Conservation (phyloP, 2,113 vertebrate genomes). For the Bostrychus sinensis region DNA sequence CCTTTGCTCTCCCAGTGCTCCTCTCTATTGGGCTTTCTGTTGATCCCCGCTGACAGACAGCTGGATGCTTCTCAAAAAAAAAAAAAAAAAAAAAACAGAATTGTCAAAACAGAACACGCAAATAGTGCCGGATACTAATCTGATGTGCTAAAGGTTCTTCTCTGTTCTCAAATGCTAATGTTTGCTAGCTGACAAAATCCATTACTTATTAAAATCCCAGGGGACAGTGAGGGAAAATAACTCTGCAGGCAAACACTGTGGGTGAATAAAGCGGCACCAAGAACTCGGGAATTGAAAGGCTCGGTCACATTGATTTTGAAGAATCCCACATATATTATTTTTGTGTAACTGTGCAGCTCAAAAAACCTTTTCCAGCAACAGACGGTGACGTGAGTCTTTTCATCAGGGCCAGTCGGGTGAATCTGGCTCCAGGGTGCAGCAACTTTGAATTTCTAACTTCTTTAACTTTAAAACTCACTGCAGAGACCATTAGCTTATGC, state of each 20-base stretch:
- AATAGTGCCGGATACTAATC: slow-evolving; percentile 10
- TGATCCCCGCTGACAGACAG: slow-evolving; percentile 26
- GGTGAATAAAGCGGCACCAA: slow-evolving; percentile 1
- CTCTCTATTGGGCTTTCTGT: background rate
- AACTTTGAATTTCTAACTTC: slow-evolving; percentile 19
- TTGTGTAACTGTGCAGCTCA: background rate
- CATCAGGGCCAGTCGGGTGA: background rate
- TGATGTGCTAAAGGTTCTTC: background rate
- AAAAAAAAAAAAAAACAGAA: slow-evolving; percentile 13
- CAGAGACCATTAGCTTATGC: background rate
- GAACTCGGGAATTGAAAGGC: background rate
- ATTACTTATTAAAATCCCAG: slow-evolving; percentile 12
- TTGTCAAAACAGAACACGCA: slow-evolving; percentile 17
- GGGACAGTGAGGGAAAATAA: background rate
- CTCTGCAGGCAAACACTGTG: background rate
- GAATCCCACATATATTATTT: slow-evolving; percentile 2
- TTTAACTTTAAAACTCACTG: slow-evolving; percentile 10
- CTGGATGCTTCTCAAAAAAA: slow-evolving; percentile 2
- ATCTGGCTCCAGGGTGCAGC: background rate
- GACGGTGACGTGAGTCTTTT: background rate
- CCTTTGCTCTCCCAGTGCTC: background rate
- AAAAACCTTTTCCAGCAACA: background rate
- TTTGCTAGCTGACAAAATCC: slow-evolving; percentile 1
- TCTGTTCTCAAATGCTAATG: slow-evolving; percentile 6
- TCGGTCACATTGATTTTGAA: background rate